Evolutionary conservation across 1,140 invertebrate genomes (phyloP).

Genomic region (Lysiphlebus fabarum): DNA sequence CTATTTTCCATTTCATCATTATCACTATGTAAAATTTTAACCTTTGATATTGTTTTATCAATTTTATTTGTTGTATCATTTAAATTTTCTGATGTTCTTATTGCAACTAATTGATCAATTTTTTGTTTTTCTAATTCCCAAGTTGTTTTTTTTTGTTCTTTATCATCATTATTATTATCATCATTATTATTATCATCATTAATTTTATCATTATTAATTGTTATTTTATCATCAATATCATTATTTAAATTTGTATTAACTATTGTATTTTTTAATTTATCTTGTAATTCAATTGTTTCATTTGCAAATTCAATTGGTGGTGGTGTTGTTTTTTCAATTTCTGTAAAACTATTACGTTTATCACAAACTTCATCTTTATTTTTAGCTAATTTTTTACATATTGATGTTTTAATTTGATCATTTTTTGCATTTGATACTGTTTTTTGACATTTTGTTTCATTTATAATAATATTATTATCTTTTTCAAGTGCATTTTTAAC

Average conservation of each 20-base stretch:
- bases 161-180: too few species aligned
- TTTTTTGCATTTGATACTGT: slow-evolving; percentile 43
- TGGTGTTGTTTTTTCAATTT: slow-evolving; percentile 30
- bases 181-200: too few species aligned
- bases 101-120: slow-evolving; percentile 44
- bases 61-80: slow-evolving; percentile 22
- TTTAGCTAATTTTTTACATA: slow-evolving; percentile 38
- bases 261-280: slow-evolving; percentile 7
- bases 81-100: slow-evolving; percentile 35
- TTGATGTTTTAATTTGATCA: slow-evolving; percentile 43
- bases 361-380: slow-evolving; percentile 41
- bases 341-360: slow-evolving; percentile 40
- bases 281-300: not conserved
- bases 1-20: slow-evolving; percentile 30
- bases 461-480: slow-evolving; percentile 28
- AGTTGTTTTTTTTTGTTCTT: slow-evolving; percentile 42
- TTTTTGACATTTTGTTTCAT: slow-evolving; percentile 38
- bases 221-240: slow-evolving; percentile 21
- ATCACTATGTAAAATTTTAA: slow-evolving; percentile 22
- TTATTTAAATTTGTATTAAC: not conserved
- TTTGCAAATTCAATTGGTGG: not conserved
- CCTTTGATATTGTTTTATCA: slow-evolving; percentile 18
- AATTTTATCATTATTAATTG: slow-evolving; percentile 15
- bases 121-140: slow-evolving; percentile 52
- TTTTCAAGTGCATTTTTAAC: slow-evolving; percentile 28